Conservation (phyloP, 2,888 invertebrate genomes). For the Liopterus haemorrhoidalis region DNA sequence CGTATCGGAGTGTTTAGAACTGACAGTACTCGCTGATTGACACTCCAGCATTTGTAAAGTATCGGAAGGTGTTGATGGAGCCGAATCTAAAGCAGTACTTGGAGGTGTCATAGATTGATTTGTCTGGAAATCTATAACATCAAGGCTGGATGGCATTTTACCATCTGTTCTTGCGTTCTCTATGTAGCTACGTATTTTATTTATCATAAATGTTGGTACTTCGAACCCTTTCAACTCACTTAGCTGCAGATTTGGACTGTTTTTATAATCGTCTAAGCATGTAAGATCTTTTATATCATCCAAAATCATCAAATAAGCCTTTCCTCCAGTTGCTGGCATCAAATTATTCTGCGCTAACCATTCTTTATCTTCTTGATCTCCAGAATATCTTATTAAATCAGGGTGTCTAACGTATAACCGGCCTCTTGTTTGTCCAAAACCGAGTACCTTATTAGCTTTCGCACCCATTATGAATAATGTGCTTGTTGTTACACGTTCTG, state of each 20-base stretch:
- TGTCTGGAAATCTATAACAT: constrained; percentile 40
- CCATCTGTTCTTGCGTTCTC: constrained; percentile 44
- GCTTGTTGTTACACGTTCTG: constrained; percentile 62
- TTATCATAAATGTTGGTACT: constrained; percentile 67
- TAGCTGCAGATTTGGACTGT: constrained; percentile 57
- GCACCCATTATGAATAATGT: constrained; percentile 77
- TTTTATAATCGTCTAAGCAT: constrained; percentile 64
- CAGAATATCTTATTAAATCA: constrained; percentile 68
- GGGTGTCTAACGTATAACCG: constrained; percentile 72
- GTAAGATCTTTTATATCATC: constrained; percentile 73
- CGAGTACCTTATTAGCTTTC: constrained; percentile 66
- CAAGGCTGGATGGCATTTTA: constrained; percentile 36
- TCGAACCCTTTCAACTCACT: constrained; percentile 69
- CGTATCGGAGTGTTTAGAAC: constrained; percentile 36
- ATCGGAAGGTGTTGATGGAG: constrained; percentile 44
- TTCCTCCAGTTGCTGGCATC: constrained; percentile 72
- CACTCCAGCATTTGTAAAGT: constrained; percentile 41
- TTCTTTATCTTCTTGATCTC: constrained; percentile 74
- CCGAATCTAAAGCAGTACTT: constrained; percentile 41
- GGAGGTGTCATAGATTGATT: constrained; percentile 42
- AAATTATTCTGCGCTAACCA: constrained; percentile 72
- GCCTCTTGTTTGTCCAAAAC: constrained; percentile 69
- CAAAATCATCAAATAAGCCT: constrained; percentile 71
- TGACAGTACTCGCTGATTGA: constrained; percentile 36
- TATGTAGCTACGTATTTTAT: constrained; percentile 67